Evolutionary conservation across 2,888 invertebrate genomes (phyloP).

Genomic region (Diaperis boleti): DNA sequence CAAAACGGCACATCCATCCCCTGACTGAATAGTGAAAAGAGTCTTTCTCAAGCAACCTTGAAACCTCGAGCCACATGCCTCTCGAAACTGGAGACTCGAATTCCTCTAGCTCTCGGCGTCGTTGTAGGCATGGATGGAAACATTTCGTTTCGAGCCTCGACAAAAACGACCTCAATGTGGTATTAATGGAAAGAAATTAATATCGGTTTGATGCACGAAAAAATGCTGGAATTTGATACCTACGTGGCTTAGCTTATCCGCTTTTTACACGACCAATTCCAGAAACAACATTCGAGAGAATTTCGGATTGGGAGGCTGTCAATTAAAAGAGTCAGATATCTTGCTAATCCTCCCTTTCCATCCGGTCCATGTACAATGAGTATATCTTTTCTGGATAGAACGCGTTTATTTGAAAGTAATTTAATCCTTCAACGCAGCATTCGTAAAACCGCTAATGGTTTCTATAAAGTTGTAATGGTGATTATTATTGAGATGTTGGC

Average conservation of each 20-base stretch:
- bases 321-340: constrained; percentile 26
- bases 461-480: constrained; percentile 43
- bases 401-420: constrained; percentile 40
- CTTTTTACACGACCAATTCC: constrained; percentile 26
- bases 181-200: constrained; percentile 41
- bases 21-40: constrained; percentile 39
- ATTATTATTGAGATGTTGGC: constrained; percentile 41
- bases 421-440: constrained; percentile 41
- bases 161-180: constrained; percentile 39
- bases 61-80: constrained; percentile 49
- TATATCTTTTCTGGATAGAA: constrained; percentile 38
- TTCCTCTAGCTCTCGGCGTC: constrained; percentile 41
- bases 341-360: constrained; percentile 24
- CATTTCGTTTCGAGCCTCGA: constrained; percentile 14
- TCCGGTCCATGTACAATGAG: constrained; percentile 22
- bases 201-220: constrained; percentile 32
- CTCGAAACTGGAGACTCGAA: constrained; percentile 50
- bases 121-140: constrained; percentile 27
- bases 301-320: constrained; percentile 8
- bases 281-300: constrained; percentile 7
- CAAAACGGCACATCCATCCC: constrained; percentile 45
- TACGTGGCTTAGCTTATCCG: constrained; percentile 29
- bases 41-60: constrained; percentile 44
- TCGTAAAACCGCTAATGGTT: constrained; percentile 45
- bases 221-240: constrained; percentile 40